Conservation (phyloP, 2,113 vertebrate genomes). For the Laticauda laticaudata region DNA sequence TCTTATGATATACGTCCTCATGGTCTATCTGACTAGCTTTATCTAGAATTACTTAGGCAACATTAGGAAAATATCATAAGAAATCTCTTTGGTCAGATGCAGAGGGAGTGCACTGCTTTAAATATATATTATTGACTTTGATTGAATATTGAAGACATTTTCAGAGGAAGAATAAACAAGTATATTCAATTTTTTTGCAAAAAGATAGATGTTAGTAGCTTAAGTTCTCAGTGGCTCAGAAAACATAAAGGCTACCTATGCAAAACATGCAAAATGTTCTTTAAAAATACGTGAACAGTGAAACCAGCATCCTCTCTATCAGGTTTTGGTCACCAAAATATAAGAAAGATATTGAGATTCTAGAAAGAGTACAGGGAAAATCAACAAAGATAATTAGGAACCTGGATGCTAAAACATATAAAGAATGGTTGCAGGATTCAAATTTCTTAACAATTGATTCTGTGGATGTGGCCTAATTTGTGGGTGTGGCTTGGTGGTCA, state of each 20-base stretch:
- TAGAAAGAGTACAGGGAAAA: too few relatives aligned
- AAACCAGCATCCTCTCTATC: rapidly evolving
- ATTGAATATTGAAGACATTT: constrained; percentile 13
- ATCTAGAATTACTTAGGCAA: constrained; percentile 38
- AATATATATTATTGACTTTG: constrained; percentile 35
- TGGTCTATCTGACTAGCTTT: constrained; percentile 2
- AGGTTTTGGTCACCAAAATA: too few relatives aligned
- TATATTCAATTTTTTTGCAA: constrained; percentile 14
- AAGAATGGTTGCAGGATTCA: too few relatives aligned
- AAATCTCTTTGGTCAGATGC: constrained; percentile 29
- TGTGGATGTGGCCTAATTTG: too few relatives aligned
- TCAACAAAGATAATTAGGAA: too few relatives aligned
- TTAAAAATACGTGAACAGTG: constrained; percentile 24
- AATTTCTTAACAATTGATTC: too few relatives aligned
- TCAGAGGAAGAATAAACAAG: constrained; percentile 28
- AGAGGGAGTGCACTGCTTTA: constrained; percentile 39
- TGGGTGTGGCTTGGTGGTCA: too few relatives aligned
- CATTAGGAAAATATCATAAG: constrained; percentile 39
- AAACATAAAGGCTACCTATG: constrained; percentile 43
- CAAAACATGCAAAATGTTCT: constrained; percentile 40
- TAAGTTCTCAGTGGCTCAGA: constrained; percentile 28
- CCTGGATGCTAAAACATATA: too few relatives aligned
- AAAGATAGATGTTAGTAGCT: not conserved
- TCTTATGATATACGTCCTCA: constrained; percentile 2
- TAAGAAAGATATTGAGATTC: too few relatives aligned